A percentile compares a stretch with the other conserved stretches of the same genome.
Evolutionary conservation across 2,113 vertebrate species (phyloP).

Genomic region (Eulemur rufifrons): DNA sequence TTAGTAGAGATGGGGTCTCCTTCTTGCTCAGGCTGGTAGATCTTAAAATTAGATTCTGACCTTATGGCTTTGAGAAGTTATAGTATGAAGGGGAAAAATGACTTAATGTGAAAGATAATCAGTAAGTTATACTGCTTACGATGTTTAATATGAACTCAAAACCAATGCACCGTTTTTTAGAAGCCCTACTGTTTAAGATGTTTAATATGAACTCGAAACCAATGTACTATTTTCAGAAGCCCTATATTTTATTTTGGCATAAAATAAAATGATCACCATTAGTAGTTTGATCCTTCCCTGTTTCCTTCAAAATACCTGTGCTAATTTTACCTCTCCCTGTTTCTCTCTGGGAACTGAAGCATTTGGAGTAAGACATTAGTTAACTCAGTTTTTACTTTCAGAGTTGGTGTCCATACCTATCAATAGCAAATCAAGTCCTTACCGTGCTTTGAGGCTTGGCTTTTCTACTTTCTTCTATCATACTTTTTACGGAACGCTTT

Average conservation of each 20-base stretch:
- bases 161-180: slow-evolving; percentile 2
- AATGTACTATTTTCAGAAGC: not conserved
- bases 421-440: slow-evolving; percentile 31
- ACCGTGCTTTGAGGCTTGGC: not conserved
- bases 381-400: slow-evolving; percentile 32
- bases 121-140: not conserved
- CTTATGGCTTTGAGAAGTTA: not conserved
- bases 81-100: not conserved
- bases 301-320: slow-evolving; percentile 42
- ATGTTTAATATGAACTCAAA: slow-evolving; percentile 52
- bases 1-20: too few relatives aligned
- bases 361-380: slow-evolving; percentile 40
- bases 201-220: slow-evolving; percentile 37
- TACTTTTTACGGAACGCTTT: slow-evolving; percentile 26
- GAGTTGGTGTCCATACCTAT: not conserved
- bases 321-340: not conserved
- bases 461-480: slow-evolving; percentile 26
- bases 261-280: slow-evolving; percentile 34
- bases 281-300: not conserved
- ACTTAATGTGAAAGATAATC: slow-evolving; percentile 34
- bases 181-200: not conserved
- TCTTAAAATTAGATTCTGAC: slow-evolving; percentile 30
- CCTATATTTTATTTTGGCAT: slow-evolving; percentile 51
- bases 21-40: not conserved
- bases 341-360: slow-evolving; percentile 22